Evolutionary conservation across 53 echinoderm and acorn worm genomes (phyloP).

Genomic region (Hippasteria phrygiana): DNA sequence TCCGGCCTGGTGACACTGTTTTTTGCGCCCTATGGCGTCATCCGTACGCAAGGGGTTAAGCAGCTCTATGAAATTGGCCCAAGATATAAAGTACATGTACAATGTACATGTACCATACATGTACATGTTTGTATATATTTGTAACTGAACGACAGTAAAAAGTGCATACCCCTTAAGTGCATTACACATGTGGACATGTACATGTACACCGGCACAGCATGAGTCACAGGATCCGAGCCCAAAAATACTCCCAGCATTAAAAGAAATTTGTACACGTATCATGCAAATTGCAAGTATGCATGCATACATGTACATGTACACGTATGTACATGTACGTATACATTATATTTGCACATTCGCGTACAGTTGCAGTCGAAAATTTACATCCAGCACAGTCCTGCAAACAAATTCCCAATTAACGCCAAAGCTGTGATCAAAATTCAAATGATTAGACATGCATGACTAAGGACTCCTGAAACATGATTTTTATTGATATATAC

Average conservation of each 20-base stretch:
- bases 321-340: neutral
- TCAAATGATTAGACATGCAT: no score
- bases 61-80: no score
- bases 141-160: neutral
- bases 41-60: no score
- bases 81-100: no score
- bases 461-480: no score
- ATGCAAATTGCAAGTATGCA: neutral
- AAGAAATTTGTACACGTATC: neutral
- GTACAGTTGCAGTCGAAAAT: neutral
- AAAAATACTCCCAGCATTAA: conserved; percentile 1
- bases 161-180: conserved; percentile 1
- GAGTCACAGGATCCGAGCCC: conserved; percentile 26
- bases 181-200: no score
- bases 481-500: no score
- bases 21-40: no score
- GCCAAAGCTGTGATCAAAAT: no score
- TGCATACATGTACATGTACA: conserved; percentile 12
- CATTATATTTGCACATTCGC: neutral
- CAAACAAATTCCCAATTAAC: no score
- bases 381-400: neutral
- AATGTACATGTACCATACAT: neutral
- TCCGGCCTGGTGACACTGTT: no score
- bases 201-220: neutral
- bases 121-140: neutral